Conservation (phyloP, 2,113 vertebrate species). For the Cercocebus atys region DNA sequence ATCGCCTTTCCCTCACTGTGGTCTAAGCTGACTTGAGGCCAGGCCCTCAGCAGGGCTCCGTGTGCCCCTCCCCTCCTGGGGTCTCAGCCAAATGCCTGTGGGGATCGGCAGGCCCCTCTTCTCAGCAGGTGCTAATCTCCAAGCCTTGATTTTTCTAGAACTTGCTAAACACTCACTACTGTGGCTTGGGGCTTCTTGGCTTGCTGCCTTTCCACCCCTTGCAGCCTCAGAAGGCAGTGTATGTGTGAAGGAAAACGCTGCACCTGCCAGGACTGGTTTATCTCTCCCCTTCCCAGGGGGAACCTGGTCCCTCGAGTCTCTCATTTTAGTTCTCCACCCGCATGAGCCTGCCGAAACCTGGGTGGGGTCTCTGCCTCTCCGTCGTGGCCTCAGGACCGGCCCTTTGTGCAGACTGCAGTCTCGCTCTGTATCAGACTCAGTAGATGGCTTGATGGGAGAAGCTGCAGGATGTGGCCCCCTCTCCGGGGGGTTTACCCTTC, state of each 20-base stretch:
- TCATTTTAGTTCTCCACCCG: rapidly evolving
- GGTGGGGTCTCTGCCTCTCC: too few species aligned
- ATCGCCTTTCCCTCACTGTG: rapidly evolving
- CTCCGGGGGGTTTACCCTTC: rapidly evolving
- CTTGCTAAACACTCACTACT: too few species aligned
- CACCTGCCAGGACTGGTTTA: rapidly evolving
- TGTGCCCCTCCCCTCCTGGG: rapidly evolving
- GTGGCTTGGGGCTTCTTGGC: not conserved
- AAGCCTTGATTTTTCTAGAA: not conserved
- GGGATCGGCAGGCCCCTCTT: not conserved
- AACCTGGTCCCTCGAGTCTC: not conserved
- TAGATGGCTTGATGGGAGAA: rapidly evolving
- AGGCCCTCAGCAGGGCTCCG: not conserved
- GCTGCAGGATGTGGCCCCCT: rapidly evolving
- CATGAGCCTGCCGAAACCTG: rapidly evolving
- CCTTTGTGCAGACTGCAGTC: rapidly evolving
- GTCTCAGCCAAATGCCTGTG: not conserved
- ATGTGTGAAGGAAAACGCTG: not conserved
- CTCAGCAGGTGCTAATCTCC: rapidly evolving
- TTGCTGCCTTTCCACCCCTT: not conserved
- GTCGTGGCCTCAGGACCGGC: rapidly evolving
- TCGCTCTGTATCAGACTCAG: not conserved
- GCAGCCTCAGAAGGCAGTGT: rapidly evolving
- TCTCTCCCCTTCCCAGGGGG: not conserved
- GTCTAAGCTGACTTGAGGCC: not conserved